phyloP scores from a whole-genome alignment of 2,113 vertebrate species.

The Aphelocoma coerulescens region DNA sequence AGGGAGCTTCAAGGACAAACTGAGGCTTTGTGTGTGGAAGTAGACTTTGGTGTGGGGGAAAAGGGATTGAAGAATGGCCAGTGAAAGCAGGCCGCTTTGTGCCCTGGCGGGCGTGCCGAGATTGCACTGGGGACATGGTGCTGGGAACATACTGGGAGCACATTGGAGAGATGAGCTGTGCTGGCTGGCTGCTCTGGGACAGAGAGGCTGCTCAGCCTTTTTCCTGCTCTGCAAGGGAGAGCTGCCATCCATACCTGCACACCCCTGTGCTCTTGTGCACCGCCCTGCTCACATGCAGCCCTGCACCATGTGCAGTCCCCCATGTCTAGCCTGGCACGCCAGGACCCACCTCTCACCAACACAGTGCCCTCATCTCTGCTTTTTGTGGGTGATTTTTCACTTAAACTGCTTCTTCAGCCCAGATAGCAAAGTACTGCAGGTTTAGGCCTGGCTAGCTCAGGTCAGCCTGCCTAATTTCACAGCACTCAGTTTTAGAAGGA shows the following conservation, averaged over 20 bases:
- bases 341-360: not conserved
- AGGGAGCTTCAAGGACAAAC: not conserved
- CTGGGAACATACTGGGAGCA: not conserved
- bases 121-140: rapidly evolving
- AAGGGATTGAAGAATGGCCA: not conserved
- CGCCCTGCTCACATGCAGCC: not conserved
- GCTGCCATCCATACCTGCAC: not conserved
- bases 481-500: not conserved
- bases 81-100: not conserved
- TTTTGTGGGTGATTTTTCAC: not conserved
- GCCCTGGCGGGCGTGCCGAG: not conserved
- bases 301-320: not conserved
- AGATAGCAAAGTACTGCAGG: not conserved
- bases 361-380: too few species aligned
- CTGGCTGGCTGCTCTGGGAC: not conserved
- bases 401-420: not conserved
- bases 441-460: not conserved
- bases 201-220: not conserved
- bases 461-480: not conserved
- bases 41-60: not conserved
- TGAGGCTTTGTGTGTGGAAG: not conserved
- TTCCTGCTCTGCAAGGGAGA: not conserved
- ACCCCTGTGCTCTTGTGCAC: too few species aligned
- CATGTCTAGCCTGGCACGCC: rapidly evolving
- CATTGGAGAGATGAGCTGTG: not conserved